phyloP scores from a whole-genome alignment of 2,888 invertebrate genomes.

The Drosophila demipolita region DNA sequence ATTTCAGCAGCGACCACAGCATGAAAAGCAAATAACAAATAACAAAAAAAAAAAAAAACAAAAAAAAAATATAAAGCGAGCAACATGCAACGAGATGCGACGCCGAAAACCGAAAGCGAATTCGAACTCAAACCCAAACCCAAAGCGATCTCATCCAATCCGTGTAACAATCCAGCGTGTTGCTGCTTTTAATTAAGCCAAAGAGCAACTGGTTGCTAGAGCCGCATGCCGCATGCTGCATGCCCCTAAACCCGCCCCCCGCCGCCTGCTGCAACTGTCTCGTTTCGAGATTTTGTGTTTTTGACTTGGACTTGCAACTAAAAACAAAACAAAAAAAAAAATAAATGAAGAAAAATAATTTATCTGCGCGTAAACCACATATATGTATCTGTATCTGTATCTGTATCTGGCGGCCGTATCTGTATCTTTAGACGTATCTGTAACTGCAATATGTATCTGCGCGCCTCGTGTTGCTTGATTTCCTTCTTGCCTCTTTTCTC shows the following conservation, averaged over 20 bases:
- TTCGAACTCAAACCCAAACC: constrained; percentile 7
- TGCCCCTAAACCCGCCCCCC: neutral
- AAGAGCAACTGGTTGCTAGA: constrained; percentile 75
- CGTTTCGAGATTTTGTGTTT: constrained; percentile 15
- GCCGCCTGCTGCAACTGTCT: neutral
- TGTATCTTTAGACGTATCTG: constrained; percentile 59
- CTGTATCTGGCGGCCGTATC: constrained; percentile 51
- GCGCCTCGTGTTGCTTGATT: constrained; percentile 42
- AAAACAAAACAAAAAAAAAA: constrained; percentile 18
- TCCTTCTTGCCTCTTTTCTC: constrained; percentile 16
- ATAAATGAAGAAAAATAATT: constrained; percentile 63
- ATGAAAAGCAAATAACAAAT: constrained; percentile 66
- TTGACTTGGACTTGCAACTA: constrained; percentile 36
- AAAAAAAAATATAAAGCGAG: neutral
- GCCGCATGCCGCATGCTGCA: constrained; percentile 9
- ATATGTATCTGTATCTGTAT: constrained; percentile 54
- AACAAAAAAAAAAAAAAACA: constrained; percentile 37
- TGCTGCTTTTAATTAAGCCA: constrained; percentile 82
- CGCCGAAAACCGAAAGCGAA: constrained; percentile 26
- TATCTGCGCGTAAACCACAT: constrained; percentile 76
- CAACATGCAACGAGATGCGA: constrained; percentile 40
- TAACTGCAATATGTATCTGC: constrained; percentile 64
- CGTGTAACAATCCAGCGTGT: constrained; percentile 75
- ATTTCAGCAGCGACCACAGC: constrained; percentile 77
- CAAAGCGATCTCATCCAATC: constrained; percentile 55